These are phyloP conservation scores for Peucedramus taeniatus DNA, from an alignment of 2,113 vertebrate genomes.

Conservation along the genomic window DNA sequence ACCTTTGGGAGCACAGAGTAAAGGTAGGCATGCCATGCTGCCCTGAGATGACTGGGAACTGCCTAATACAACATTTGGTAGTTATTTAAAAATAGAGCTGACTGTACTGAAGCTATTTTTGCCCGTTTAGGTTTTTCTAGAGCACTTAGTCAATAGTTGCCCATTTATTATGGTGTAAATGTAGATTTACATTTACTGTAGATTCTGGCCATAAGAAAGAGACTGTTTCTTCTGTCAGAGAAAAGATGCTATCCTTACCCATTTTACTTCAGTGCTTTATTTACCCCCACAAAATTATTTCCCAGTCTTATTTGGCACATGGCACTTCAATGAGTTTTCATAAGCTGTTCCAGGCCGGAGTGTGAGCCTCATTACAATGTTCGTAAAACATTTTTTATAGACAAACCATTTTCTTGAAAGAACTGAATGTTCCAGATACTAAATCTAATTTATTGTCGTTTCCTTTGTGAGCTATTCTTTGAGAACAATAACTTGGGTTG, in stretches of 20 bases:
- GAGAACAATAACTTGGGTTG: conserved; percentile 9
- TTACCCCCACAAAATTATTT: neutral
- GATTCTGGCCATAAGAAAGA: neutral
- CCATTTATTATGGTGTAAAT: neutral
- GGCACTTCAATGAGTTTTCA: neutral
- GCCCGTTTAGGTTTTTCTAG: neutral
- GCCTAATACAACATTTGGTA: neutral
- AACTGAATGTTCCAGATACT: neutral
- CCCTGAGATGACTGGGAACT: neutral
- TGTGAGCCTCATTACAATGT: neutral
- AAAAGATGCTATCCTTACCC: neutral
- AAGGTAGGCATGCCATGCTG: neutral
- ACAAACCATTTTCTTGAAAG: neutral
- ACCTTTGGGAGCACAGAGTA: neutral
- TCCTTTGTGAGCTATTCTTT: neutral
- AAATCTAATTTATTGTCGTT: neutral
- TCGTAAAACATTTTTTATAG: neutral
- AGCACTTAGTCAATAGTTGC: neutral
- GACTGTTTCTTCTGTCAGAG: neutral
- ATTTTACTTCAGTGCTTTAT: neutral
- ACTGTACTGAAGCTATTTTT: neutral
- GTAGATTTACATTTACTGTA: neutral
- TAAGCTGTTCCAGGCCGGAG: neutral
- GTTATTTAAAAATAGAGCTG: neutral
- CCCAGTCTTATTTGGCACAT: neutral